Percentiles rank a stretch among this genome's conserved stretches.
These are phyloP conservation scores for Philopotamus ludificatus DNA, from an alignment of 1,140 invertebrate species.

Conservation along the genomic window DNA sequence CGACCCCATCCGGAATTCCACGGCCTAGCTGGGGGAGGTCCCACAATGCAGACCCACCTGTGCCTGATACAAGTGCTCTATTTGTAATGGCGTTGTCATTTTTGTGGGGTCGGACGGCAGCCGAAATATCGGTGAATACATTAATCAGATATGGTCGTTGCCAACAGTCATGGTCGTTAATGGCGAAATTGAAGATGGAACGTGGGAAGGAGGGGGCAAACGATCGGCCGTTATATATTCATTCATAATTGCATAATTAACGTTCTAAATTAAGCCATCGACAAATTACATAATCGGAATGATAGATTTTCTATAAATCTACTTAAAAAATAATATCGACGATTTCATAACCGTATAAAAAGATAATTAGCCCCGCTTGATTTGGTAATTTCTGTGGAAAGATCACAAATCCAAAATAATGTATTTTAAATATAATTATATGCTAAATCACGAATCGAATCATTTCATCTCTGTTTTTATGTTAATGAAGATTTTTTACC, in stretches of 20 bases:
- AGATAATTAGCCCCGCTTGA: too few species aligned
- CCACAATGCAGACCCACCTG: not conserved
- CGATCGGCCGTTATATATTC: not conserved
- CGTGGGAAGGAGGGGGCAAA: not conserved
- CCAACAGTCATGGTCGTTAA: not conserved
- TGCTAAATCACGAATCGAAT: too few species aligned
- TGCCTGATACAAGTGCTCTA: conserved; percentile 9
- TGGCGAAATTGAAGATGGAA: not conserved
- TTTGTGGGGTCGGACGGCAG: not conserved
- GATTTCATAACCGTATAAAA: too few species aligned
- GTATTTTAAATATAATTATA: too few species aligned
- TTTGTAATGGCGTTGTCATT: conserved; percentile 10
- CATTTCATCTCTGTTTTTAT: too few species aligned
- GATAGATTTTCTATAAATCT: not conserved
- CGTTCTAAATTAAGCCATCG: too few species aligned
- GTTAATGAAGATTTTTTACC: too few species aligned
- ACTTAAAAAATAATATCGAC: not conserved
- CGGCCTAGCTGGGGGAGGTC: not conserved
- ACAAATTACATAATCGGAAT: too few species aligned
- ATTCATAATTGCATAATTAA: too few species aligned
- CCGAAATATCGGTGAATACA: not conserved
- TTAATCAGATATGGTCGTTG: not conserved
- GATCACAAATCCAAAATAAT: too few species aligned
- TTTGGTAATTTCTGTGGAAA: too few species aligned
- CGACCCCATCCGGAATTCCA: not conserved